Base-by-base conservation (phyloP, 2,797 vertebrate genomes). In the Molothrus aeneus region DNA sequence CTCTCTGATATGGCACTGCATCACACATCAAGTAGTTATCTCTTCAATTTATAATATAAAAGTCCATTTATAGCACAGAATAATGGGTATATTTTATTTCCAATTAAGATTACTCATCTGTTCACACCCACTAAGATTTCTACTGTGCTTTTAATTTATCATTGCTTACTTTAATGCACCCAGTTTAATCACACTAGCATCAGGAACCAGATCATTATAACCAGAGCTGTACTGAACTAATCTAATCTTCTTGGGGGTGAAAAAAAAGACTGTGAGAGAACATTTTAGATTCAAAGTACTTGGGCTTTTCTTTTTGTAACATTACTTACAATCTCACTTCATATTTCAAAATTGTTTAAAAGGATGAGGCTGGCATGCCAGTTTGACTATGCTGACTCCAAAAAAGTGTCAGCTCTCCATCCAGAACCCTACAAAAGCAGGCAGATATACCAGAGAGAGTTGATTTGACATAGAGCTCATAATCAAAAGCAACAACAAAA, bases 91-190 rank as follows among this genome's bases (percentile, higher is more conserved):
- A 96, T 97, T 98, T 97, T 96, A 97, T 95, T 96, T 97, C 90
- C 92, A 97, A 97, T 97, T 97, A 96, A 92, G 94, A 97, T 98
- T 97, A 97, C 94, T 98, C 97, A 98, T 97, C 93, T 97, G 71
- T 88, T 97, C 96, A 88, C 92, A 96, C 89, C 92, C 94, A 97
- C 95, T 48, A 95, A 94, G 84, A 96, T 92, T 94, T 97, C 93
- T 89, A 95, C 87, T 86, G 68, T 95, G 65, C 86, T 97, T 97
- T 97, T 97, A 97, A 97, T 97, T 97, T 96, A 95, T 96, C 95
- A 89, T 88, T 91, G 77, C 79, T 96, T 96, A 93, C 94, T 95
- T 97, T 97, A 96, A 97, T 96, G 90, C 65, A 93, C 21, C 64
- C 43, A 43, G 79, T 92, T 96, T 97, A 97, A 98, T 97, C 90